Base-by-base conservation (phyloP, 2,888 invertebrate species). In the Rambutsinella grinnellia region DNA sequence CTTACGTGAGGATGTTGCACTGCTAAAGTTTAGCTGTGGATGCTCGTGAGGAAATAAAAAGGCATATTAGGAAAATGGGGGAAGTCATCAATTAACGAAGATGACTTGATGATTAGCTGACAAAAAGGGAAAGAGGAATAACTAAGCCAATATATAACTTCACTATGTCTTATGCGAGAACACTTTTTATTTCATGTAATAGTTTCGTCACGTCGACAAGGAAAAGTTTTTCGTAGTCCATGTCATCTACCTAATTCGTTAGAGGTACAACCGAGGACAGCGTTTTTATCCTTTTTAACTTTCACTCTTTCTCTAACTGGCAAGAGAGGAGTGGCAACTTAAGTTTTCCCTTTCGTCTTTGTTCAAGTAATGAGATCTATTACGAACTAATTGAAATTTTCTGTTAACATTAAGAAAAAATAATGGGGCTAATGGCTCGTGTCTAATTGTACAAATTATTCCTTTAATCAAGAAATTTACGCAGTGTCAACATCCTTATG, bases 371-470 rank as follows among this genome's bases (percentile, higher is more conserved):
- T 68, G 68, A 58, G 58, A 51, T 58, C 58, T 68, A 68, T 68
- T 68, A 68, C 23, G 21, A 19, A 49, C 68, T 79, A 81, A 79
- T 81, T 79, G 78, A 75, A 78, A 78, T 74, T 62, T 74, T 63
- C 70, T 74, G 79, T 71, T 79, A 72, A 81, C 77, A 79, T 77
- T 77, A 77, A 67, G 78, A 63, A 77, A 79, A 80, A n/a, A n/a
- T 76, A 79, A 78, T 78, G 78, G 19, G 69, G 63, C 78, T 79
- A 81, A 79, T 81, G 81, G 77, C 63, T 81, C 81, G 79, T 75
- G 71, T 68, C 71, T 79, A 79, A 79, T 79, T 81, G 65, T 76
- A 80, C 78, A 80, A 79, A 80, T 80, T 79, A 79, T 79, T 81
- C 79, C 75, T 75, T 71, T 79, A 79, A 80, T 80, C 80, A 80